These are phyloP conservation scores for Mythimna loreyi DNA, from an alignment of 2,888 invertebrate genomes.

Conservation along the genomic window DNA sequence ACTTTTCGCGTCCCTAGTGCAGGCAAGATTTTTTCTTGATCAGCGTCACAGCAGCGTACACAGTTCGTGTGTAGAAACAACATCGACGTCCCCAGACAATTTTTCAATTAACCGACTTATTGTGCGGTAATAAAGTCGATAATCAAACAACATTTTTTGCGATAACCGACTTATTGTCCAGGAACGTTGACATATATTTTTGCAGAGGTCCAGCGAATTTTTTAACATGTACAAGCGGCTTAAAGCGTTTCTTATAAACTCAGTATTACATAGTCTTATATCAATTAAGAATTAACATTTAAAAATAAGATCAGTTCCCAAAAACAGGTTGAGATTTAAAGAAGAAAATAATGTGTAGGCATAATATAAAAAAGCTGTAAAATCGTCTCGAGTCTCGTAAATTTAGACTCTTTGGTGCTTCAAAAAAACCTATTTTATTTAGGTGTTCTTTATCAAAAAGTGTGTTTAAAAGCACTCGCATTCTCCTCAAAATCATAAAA, in stretches of 20 bases:
- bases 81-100: too few species aligned
- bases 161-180: too few species aligned
- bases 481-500: conserved; percentile 9
- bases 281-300: neutral
- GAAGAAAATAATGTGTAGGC: neutral
- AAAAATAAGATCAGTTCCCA: neutral
- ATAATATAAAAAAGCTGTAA: neutral
- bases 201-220: too few species aligned
- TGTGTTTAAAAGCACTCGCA: conserved; percentile 19
- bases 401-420: neutral
- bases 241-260: neutral
- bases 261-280: neutral
- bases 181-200: too few species aligned
- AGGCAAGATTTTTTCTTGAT: too few species aligned
- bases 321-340: neutral
- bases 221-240: neutral
- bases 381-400: neutral
- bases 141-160: too few species aligned
- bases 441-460: conserved; percentile 26
- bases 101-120: too few species aligned
- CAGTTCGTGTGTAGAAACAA: too few species aligned
- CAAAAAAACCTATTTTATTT: conserved; percentile 41
- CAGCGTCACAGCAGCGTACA: too few species aligned
- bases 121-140: too few species aligned
- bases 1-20: too few species aligned